Conservation (phyloP, 1,140 invertebrate species). For the Nasonia longicornis region DNA sequence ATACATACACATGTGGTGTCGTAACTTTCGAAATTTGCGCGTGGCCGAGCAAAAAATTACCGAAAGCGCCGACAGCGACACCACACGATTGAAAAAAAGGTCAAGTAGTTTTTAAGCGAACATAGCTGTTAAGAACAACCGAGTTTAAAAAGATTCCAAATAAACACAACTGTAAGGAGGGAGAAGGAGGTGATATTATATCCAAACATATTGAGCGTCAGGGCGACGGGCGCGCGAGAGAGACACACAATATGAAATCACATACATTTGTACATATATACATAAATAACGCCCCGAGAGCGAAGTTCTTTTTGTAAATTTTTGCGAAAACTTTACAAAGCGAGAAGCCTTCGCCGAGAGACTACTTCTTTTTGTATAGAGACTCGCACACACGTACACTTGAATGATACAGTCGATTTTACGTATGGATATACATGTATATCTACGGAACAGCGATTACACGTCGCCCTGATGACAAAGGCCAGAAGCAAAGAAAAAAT, state of each 20-base stretch:
- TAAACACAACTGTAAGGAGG: constrained; percentile 42
- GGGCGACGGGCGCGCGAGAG: neutral
- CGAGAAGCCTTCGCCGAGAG: neutral
- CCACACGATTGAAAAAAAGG: constrained; percentile 11
- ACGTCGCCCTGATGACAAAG: neutral
- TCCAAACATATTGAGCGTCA: neutral
- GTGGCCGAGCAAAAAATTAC: constrained; percentile 26
- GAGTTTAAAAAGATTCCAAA: constrained; percentile 42
- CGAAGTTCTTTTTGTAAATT: constrained; percentile 37
- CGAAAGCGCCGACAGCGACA: constrained; percentile 11
- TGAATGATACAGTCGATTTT: neutral
- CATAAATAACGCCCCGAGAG: neutral
- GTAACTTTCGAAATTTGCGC: constrained; percentile 16
- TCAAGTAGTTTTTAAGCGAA: constrained; percentile 31
- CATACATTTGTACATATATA: constrained; percentile 36
- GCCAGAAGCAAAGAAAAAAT: neutral
- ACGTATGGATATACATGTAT: neutral
- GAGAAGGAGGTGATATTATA: constrained; percentile 20
- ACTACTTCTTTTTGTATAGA: constrained; percentile 25
- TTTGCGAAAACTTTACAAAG: constrained; percentile 23
- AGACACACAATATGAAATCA: neutral
- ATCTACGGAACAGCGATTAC: neutral
- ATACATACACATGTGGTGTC: neutral
- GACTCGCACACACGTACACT: neutral
- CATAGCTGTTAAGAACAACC: constrained; percentile 26